These are phyloP conservation scores for Malurus elegans DNA, from an alignment of 2,113 vertebrate species.

Conservation along the genomic window DNA sequence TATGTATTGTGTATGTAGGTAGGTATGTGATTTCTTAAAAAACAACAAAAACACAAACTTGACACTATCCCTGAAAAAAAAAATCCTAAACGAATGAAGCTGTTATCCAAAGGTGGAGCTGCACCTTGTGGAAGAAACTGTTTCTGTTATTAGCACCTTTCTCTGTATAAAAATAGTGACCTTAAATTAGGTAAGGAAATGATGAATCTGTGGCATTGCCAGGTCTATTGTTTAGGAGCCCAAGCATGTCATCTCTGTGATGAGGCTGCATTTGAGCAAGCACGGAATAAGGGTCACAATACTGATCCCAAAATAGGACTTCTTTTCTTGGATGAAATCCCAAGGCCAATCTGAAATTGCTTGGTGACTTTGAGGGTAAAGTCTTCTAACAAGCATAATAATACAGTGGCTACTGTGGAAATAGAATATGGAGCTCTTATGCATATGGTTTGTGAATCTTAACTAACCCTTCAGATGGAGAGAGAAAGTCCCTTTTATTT, in stretches of 20 bases:
- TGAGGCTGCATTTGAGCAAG: background rate
- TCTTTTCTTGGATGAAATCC: conserved; percentile 29
- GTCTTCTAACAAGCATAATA: conserved; percentile 34
- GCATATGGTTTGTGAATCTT: conserved; percentile 31
- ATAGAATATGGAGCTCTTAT: conserved; percentile 29
- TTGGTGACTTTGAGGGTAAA: conserved; percentile 3
- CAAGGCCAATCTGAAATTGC: conserved; percentile 13
- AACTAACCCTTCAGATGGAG: background rate
- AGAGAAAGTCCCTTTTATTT: conserved; percentile 26
- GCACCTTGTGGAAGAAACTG: background rate
- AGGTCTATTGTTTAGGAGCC: background rate
- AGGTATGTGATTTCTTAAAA: background rate
- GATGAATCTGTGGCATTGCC: background rate
- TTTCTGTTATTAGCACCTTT: background rate
- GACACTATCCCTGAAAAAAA: background rate
- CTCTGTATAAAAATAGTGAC: conserved; percentile 16
- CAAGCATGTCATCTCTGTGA: background rate
- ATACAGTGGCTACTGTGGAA: conserved; percentile 18
- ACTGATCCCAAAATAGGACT: background rate
- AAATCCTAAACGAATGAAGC: background rate
- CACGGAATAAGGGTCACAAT: background rate
- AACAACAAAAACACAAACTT: background rate
- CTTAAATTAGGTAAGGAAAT: conserved; percentile 3
- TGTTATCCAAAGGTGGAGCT: background rate
- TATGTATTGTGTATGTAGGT: fast-evolving